Evolutionary conservation across 2,113 vertebrate genomes (phyloP), one percentile per base, ranked within the genome.

Genomic region (Corythoichthys haematopterus): DNA sequence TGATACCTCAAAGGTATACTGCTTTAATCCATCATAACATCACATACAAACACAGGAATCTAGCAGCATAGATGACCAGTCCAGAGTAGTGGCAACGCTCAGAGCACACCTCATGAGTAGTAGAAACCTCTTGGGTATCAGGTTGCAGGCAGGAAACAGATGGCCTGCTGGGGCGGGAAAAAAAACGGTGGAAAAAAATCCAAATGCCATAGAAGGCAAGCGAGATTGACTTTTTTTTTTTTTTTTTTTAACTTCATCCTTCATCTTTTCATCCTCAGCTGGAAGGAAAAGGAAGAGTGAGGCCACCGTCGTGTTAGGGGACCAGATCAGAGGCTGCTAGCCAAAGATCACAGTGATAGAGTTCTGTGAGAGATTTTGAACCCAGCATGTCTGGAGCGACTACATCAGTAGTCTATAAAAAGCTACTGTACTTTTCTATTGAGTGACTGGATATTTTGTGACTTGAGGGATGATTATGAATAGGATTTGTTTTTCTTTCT

Each of bases 101-200:
- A 33, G 47, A 52, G 12, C 66, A 74, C 65, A 69, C 74, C 68
- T 65, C 65, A 61, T 69, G 50, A 80, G 69, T 47, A 78, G 65
- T 65, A 81, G 40, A 74, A 71, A 62, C 76, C 74, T 69, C 72
- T 68, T 3, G 65, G 75, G 87, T 85, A 71, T 90, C 85, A 78
- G 57, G 71, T 85, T 86, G 62, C 86, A 85, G 77, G 82, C 83
- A 85, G 85, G 87, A 90, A 88, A 89, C 86, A 88, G 85, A 86
- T 88, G 84, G 86, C 68, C 76, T 74, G 59, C 63, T 71, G 80
- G 58, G 77, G 43, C 16, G 35, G 14, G 63, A 10, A 28, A 14
- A 36, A 51, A 64, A 61, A 55, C 53, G 61, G 47, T 3, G 16
- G 16, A 66, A 78, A 87, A 72, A 74, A 79, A 72, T 62, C 60